These are phyloP conservation scores for Ornithoptera alexandrae DNA, from an alignment of 2,888 invertebrate species.

Conservation along the genomic window DNA sequence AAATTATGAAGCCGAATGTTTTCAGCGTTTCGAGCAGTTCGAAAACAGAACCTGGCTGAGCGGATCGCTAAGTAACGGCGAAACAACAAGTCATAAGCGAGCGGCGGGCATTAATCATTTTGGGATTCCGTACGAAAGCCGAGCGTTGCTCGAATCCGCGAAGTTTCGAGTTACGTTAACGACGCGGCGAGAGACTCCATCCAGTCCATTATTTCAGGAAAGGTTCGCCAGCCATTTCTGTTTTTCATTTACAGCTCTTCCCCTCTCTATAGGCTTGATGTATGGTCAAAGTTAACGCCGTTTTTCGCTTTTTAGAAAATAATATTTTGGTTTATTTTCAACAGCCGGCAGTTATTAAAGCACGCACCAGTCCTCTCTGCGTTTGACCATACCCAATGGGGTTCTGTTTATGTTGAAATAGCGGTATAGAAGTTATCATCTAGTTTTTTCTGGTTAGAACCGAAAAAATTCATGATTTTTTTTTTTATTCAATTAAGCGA, in stretches of 20 bases:
- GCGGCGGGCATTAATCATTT: constrained; percentile 60
- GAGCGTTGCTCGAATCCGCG: constrained; percentile 51
- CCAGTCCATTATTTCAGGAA: constrained; percentile 73
- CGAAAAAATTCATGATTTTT: too few relatives aligned
- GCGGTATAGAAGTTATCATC: too few relatives aligned
- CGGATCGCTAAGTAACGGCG: constrained; percentile 35
- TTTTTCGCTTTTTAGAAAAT: constrained; percentile 31
- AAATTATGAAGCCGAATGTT: constrained; percentile 31
- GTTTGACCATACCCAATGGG: too few relatives aligned
- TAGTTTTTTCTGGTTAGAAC: too few relatives aligned
- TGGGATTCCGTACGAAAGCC: constrained; percentile 45
- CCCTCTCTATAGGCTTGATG: constrained; percentile 53
- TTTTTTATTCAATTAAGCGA: too few relatives aligned
- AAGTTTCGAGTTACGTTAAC: constrained; percentile 60
- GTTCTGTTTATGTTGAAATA: too few relatives aligned
- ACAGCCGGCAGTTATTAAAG: too few relatives aligned
- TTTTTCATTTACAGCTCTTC: constrained; percentile 53
- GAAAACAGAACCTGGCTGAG: constrained; percentile 25
- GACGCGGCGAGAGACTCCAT: constrained; percentile 61
- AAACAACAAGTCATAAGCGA: constrained; percentile 43
- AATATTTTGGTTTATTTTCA: neutral
- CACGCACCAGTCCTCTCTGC: too few relatives aligned
- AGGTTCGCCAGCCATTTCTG: constrained; percentile 52
- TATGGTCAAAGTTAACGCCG: constrained; percentile 59
- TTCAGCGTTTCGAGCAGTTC: constrained; percentile 6